These are phyloP conservation scores for Phrynocephalus versicolor DNA, from an alignment of 2,113 vertebrate genomes.

Conservation along the genomic window DNA sequence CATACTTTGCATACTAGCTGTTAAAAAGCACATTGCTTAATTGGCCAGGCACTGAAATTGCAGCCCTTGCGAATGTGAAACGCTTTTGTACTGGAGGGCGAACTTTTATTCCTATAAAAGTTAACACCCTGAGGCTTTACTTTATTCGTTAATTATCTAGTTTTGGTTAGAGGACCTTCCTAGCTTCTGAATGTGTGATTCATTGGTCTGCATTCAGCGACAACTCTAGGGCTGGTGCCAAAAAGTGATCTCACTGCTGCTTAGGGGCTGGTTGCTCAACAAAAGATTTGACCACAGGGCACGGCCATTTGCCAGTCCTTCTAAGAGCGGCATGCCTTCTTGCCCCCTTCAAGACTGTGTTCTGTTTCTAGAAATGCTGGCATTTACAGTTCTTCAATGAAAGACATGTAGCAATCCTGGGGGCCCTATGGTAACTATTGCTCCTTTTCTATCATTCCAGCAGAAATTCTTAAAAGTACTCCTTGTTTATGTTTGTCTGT, in stretches of 20 bases:
- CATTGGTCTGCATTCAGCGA: conserved; percentile 24
- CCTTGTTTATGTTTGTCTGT: neutral
- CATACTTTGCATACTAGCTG: neutral
- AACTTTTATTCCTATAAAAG: neutral
- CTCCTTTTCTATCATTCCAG: conserved; percentile 18
- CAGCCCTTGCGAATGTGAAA: conserved; percentile 15
- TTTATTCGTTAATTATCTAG: conserved; percentile 14
- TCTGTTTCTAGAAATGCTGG: neutral
- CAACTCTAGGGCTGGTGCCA: conserved; percentile 13
- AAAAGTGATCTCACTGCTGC: conserved; percentile 21
- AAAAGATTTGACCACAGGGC: conserved; percentile 14
- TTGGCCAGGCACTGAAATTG: neutral
- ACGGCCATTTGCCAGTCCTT: conserved; percentile 1
- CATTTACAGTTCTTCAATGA: neutral
- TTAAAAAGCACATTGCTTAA: conserved; percentile 17
- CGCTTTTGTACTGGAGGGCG: neutral
- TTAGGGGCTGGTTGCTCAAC: neutral
- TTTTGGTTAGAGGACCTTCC: conserved; percentile 18
- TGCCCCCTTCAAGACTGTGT: conserved; percentile 19
- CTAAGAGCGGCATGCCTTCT: conserved; percentile 1
- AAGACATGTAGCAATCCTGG: conserved; percentile 13
- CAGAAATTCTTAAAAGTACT: conserved; percentile 34
- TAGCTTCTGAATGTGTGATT: conserved; percentile 23
- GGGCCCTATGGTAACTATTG: conserved; percentile 17
- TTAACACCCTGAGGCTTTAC: conserved; percentile 3